Evolutionary conservation across 2,888 invertebrate genomes (phyloP).

Genomic region (Cryptocheilus praepositus): DNA sequence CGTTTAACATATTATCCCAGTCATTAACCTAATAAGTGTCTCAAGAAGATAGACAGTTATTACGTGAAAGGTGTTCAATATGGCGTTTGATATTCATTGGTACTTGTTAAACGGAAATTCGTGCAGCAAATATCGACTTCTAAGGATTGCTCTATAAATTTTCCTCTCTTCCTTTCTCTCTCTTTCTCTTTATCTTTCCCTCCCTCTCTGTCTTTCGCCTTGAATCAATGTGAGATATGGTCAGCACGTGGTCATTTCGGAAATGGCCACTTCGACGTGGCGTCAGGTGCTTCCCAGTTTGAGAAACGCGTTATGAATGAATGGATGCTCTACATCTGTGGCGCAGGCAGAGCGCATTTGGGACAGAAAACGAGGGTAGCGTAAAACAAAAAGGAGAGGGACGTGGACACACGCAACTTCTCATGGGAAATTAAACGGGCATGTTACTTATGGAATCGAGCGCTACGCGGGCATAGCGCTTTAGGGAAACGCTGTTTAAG

Average conservation of each 20-base stretch:
- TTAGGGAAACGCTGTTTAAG: constrained; percentile 47
- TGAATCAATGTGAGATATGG: constrained; percentile 53
- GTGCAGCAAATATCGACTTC: constrained; percentile 32
- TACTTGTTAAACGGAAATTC: constrained; percentile 2
- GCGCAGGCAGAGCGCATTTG: constrained; percentile 29
- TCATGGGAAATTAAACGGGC: constrained; percentile 67
- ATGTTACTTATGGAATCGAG: constrained; percentile 51
- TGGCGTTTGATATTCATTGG: constrained; percentile 4
- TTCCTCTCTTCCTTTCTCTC: constrained; percentile 1
- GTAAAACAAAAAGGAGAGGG: constrained; percentile 22
- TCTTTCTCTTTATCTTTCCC: too few species aligned
- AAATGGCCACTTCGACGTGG: constrained; percentile 58
- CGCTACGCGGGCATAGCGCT: constrained; percentile 30
- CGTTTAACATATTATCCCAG: too few species aligned
- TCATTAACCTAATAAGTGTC: constrained; percentile 6
- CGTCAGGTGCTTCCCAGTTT: constrained; percentile 55
- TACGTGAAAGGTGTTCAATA: constrained; percentile 45
- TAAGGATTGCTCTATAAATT: constrained; percentile 38
- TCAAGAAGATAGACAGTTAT: constrained; percentile 45
- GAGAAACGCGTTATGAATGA: constrained; percentile 61
- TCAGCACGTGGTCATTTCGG: constrained; percentile 64
- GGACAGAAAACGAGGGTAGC: constrained; percentile 1
- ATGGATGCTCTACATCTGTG: constrained; percentile 49
- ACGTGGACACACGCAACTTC: constrained; percentile 60
- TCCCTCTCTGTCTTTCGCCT: too few species aligned